These are phyloP conservation scores for Paramormyrops hopkinsi DNA, from an alignment of 2,797 vertebrate species.

Conservation along the genomic window DNA sequence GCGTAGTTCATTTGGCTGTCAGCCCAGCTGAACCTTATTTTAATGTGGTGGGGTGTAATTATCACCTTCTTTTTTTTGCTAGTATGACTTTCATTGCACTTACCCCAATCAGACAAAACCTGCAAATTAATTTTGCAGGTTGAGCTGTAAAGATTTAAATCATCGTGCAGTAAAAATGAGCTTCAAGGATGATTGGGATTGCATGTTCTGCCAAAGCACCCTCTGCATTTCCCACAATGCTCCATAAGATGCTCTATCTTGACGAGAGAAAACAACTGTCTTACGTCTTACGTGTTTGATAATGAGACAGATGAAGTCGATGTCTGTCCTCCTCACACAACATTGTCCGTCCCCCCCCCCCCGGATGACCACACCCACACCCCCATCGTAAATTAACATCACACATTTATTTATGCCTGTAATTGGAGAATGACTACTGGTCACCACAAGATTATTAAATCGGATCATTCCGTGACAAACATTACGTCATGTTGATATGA, in stretches of 20 bases:
- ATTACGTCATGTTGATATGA: background rate
- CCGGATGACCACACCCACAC: background rate
- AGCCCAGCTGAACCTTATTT: conserved; percentile 3
- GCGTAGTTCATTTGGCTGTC: background rate
- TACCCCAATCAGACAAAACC: conserved; percentile 43
- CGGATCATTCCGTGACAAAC: background rate
- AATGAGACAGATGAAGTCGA: background rate
- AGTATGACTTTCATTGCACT: conserved; percentile 30
- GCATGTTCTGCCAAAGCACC: background rate
- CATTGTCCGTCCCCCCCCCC: background rate
- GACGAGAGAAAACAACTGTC: background rate
- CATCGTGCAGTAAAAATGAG: conserved; percentile 38
- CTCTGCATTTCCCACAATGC: background rate
- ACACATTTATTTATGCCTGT: too few relatives aligned
- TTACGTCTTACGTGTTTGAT: background rate
- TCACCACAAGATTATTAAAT: background rate
- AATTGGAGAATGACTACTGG: background rate
- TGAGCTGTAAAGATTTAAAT: conserved; percentile 41
- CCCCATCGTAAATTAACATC: too few relatives aligned
- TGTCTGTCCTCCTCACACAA: background rate
- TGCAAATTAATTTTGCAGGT: conserved; percentile 50
- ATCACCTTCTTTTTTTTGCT: conserved; percentile 23
- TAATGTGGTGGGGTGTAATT: conserved; percentile 30
- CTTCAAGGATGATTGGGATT: conserved; percentile 13
- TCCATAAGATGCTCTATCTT: background rate